Evolutionary conservation across 1,140 invertebrate genomes (phyloP).

Genomic region (Megalonaias nervosa): DNA sequence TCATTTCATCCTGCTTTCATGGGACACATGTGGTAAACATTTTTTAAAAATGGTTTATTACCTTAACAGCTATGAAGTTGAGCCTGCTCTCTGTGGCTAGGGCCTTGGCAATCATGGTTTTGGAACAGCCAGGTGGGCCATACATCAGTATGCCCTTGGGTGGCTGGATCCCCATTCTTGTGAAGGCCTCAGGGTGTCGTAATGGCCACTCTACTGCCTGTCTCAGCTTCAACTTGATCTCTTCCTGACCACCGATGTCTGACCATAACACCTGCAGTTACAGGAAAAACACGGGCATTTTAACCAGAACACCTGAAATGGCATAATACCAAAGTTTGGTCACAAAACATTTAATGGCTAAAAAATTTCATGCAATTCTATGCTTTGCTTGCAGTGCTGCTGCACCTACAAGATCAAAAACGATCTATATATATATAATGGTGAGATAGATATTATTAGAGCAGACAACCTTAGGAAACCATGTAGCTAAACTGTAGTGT

Average conservation of each 20-base stretch:
- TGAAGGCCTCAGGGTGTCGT: constrained; percentile 80
- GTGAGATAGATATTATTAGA: no score
- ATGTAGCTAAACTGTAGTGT: no score
- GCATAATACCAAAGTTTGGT: no score
- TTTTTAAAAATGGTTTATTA: constrained; percentile 7
- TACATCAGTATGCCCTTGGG: constrained; percentile 80
- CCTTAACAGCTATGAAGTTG: constrained; percentile 75
- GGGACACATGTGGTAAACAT: no score
- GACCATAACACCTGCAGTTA: constrained; percentile 78
- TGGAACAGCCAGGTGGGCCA: constrained; percentile 84
- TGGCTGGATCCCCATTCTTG: constrained; percentile 75
- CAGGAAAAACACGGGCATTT: neutral
- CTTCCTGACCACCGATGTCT: constrained; percentile 93
- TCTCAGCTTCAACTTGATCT: constrained; percentile 88
- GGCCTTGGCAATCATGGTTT: constrained; percentile 81
- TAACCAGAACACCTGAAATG: no score
- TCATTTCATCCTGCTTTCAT: no score
- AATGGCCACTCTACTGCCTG: constrained; percentile 96
- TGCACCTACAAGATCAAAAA: no score
- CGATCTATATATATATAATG: no score
- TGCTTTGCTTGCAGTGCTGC: no score
- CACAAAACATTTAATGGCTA: no score
- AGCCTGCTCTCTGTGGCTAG: constrained; percentile 76
- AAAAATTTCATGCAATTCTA: no score
- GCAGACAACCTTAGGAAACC: no score